Evolutionary conservation across 2,113 vertebrate species (phyloP).

Genomic region (Leucosticte australis): DNA sequence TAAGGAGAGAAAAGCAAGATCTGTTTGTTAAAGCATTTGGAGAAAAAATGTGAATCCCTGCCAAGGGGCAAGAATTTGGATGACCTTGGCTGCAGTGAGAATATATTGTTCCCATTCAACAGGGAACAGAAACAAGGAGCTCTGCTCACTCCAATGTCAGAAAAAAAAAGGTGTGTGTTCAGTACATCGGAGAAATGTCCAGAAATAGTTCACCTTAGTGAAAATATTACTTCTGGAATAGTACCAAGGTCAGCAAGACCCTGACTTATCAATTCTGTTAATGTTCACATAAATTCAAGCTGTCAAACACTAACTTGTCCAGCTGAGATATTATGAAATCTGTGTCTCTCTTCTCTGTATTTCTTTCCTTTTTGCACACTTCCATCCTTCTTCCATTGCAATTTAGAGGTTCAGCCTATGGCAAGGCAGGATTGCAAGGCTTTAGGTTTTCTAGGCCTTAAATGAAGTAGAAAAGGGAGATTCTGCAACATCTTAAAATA

Average conservation of each 20-base stretch:
- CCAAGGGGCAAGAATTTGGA: constrained; percentile 21
- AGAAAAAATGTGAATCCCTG: not conserved
- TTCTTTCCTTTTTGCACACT: constrained; percentile 6
- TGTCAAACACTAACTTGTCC: constrained; percentile 53
- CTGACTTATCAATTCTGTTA: constrained; percentile 69
- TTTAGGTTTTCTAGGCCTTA: not conserved
- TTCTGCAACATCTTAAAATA: not conserved
- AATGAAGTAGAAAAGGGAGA: not conserved
- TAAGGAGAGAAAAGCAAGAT: not conserved
- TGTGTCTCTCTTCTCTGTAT: not conserved
- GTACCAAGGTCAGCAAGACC: constrained; percentile 71
- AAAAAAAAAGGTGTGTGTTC: constrained; percentile 27
- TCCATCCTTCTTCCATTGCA: not conserved
- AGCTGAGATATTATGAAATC: constrained; percentile 40
- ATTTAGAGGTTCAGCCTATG: not conserved
- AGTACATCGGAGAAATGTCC: constrained; percentile 46
- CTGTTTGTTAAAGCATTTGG: not conserved
- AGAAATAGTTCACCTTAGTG: constrained; percentile 62
- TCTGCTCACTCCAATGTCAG: constrained; percentile 7
- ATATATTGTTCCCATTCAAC: constrained; percentile 47
- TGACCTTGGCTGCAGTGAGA: not conserved
- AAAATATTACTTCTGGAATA: constrained; percentile 71
- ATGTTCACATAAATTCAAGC: constrained; percentile 61
- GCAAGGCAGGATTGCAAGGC: not conserved
- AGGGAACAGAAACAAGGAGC: constrained; percentile 38